Percentiles rank a stretch among this genome's conserved stretches.
Conservation (phyloP, 2,113 vertebrate genomes). For the Morphnarchus princeps region DNA sequence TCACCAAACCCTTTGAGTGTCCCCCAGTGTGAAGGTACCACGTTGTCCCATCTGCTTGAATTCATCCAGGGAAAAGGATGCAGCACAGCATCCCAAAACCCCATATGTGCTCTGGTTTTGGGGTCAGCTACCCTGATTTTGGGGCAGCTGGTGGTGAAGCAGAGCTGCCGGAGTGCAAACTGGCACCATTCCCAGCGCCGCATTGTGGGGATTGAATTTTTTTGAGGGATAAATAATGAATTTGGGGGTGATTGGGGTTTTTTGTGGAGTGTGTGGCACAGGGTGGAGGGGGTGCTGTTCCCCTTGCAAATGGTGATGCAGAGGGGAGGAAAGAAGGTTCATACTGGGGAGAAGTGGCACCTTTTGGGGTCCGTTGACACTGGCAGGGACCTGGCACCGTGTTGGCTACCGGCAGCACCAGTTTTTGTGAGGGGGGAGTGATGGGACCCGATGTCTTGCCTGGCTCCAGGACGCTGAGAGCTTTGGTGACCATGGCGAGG, state of each 20-base stretch:
- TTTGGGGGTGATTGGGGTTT: too few species aligned
- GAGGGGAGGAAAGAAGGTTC: rapidly evolving
- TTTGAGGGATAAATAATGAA: background rate
- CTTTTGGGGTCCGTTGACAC: background rate
- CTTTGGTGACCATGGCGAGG: background rate
- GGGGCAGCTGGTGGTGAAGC: background rate
- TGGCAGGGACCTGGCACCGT: rapidly evolving
- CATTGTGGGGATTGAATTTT: rapidly evolving
- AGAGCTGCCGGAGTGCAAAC: background rate
- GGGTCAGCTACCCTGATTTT: background rate
- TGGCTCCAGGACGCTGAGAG: rapidly evolving
- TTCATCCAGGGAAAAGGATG: background rate
- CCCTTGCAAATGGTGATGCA: rapidly evolving
- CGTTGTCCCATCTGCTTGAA: rapidly evolving
- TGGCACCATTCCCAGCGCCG: rapidly evolving
- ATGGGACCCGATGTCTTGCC: background rate
- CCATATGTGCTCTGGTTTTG: rapidly evolving
- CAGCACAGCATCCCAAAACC: background rate
- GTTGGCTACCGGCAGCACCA: too few species aligned
- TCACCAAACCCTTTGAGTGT: background rate
- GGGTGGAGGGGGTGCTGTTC: background rate
- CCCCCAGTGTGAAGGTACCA: rapidly evolving
- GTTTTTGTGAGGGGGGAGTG: background rate
- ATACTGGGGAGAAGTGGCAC: rapidly evolving
- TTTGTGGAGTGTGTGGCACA: rapidly evolving